Evolutionary conservation across 2,888 invertebrate genomes (phyloP), one percentile per base, ranked within the genome.

Genomic region (Pemphredon lugubris): DNA sequence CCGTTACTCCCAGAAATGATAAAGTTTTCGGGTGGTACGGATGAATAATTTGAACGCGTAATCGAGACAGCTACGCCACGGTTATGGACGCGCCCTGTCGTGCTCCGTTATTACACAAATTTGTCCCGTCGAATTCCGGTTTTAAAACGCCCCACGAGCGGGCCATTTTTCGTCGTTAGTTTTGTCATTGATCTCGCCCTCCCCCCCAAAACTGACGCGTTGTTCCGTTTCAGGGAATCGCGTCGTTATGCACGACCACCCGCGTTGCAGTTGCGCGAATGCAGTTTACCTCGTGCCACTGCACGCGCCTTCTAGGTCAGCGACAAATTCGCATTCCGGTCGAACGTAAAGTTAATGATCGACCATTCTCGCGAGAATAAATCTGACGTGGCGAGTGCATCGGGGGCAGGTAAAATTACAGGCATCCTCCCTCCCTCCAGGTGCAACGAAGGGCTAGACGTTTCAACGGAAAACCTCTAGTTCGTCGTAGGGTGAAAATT

Each of bases 201-300:
- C 3, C 26, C 4, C 4, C 26, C 26, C 4, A 26, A 37, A 42
- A 42, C 37, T 18, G 45, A 44, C 65, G 37, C 37, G 39, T 51
- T 60, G 37, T 60, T 65, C 51, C 65, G 45, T 13, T 2, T 40
- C 23, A 2, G 20, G n/a, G 20, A 3, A 21, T 40, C 32, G 63
- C 67, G 45, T 63, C 67, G 63, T 63, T 63, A 67, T 50, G 63
- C 63, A 30, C 42, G 63, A 42, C 47, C 63, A 30, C 55, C 45
- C 54, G 40, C 50, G 57, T 21, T 4, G 14, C n/a, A 2, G 1
- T 6, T 6, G 0, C n/a, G 3, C 11, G 1, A 6, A 23, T 11
- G n/a, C 44, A 11, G n/a, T 45, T 21, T 45, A 23, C 21, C 7
- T 7, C 4, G 26, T 23, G 44, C 23, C 21, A 4, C 21, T 21